Evolutionary conservation across 2,888 invertebrate species (phyloP).

Genomic region (Tetheella fluctuosa): DNA sequence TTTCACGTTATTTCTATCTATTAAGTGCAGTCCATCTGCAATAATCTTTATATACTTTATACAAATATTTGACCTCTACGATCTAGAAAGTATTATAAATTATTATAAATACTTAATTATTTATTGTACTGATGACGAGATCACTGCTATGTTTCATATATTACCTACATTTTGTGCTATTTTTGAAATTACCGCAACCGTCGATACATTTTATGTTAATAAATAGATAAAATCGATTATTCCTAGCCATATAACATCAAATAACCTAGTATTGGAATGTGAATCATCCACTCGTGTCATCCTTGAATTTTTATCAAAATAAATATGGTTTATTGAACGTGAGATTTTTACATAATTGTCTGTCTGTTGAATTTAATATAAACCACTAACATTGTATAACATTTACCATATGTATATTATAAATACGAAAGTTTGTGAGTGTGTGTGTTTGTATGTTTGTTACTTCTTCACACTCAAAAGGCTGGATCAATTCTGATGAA

Average conservation of each 20-base stretch:
- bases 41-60: neutral
- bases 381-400: too few relatives aligned
- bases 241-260: neutral
- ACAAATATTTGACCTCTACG: conserved; percentile 1
- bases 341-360: too few relatives aligned
- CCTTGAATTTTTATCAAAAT: too few relatives aligned
- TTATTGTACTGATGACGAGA: neutral
- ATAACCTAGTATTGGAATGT: too few relatives aligned
- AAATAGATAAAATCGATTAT: neutral
- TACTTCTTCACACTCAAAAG: too few relatives aligned
- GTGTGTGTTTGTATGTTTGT: too few relatives aligned
- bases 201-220: neutral
- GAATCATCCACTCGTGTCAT: too few relatives aligned
- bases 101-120: neutral
- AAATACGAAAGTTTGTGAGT: too few relatives aligned
- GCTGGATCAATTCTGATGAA: too few relatives aligned
- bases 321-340: too few relatives aligned
- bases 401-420: too few relatives aligned
- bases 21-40: neutral
- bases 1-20: neutral
- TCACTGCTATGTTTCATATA: neutral
- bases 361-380: too few relatives aligned
- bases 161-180: neutral
- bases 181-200: neutral
- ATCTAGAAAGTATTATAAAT: neutral